These are phyloP conservation scores for Cataglyphis rosenhaueri DNA, from an alignment of 2,888 invertebrate species.

Conservation along the genomic window DNA sequence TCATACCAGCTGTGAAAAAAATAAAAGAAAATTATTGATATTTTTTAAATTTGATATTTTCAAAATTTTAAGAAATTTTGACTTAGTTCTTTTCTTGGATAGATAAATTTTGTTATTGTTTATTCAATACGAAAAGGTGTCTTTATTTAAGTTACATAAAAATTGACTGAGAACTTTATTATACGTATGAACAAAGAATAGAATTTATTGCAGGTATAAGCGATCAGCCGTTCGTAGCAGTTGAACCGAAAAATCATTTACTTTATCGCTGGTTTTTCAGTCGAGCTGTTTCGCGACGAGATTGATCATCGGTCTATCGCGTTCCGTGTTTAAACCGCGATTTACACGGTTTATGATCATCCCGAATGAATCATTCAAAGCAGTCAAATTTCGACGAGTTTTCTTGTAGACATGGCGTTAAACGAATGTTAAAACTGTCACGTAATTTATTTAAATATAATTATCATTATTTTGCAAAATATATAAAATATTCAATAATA, in stretches of 20 bases:
- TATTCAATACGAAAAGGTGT: background rate
- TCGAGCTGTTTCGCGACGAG: conserved; percentile 22
- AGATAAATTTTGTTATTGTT: background rate
- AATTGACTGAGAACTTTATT: background rate
- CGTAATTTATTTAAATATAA: background rate
- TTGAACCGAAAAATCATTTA: conserved; percentile 44
- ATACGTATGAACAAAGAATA: background rate
- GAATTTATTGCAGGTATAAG: conserved; percentile 12
- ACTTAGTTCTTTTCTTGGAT: too few species aligned
- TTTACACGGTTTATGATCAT: conserved; percentile 39
- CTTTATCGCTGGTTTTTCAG: conserved; percentile 40
- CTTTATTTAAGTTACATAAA: background rate
- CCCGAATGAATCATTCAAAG: conserved; percentile 36
- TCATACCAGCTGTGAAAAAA: background rate
- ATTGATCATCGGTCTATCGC: conserved; percentile 33
- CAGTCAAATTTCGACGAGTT: background rate
- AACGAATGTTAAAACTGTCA: background rate
- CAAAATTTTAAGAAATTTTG: background rate
- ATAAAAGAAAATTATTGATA: background rate
- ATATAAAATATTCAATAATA: background rate
- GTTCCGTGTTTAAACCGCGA: background rate
- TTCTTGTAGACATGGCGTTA: background rate
- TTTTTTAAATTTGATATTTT: background rate
- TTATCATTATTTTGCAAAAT: background rate
- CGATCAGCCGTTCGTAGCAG: conserved; percentile 15